phyloP scores from a whole-genome alignment of 2,113 vertebrate species.

The Paratilapia polleni region DNA sequence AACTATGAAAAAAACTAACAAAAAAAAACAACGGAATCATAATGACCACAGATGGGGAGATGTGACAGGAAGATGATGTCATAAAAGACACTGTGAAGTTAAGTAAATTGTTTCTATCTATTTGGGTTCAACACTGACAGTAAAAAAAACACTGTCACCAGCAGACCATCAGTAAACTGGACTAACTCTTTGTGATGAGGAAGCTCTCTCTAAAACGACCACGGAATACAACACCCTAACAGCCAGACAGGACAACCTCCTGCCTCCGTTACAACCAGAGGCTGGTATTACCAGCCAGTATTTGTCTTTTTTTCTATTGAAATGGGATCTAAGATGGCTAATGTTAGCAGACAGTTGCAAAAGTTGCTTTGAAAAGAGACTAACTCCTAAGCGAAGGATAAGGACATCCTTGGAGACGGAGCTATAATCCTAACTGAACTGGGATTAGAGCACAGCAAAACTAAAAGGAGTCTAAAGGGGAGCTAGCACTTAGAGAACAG shows the following conservation, averaged over 20 bases:
- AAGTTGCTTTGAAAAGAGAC: constrained; percentile 61
- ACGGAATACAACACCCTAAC: constrained; percentile 8
- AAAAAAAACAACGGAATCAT: neutral
- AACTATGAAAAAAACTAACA: neutral
- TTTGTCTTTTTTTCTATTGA: constrained; percentile 51
- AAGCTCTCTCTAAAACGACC: constrained; percentile 34
- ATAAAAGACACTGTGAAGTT: constrained; percentile 58
- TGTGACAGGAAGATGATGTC: constrained; percentile 32
- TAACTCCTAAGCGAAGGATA: constrained; percentile 53
- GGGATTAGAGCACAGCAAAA: constrained; percentile 69
- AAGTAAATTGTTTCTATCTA: constrained; percentile 16
- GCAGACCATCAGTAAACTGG: constrained; percentile 22
- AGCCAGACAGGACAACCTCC: constrained; percentile 23
- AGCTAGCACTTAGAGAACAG: constrained; percentile 45
- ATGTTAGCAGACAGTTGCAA: constrained; percentile 52
- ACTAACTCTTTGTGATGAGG: constrained; percentile 16
- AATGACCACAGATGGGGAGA: neutral
- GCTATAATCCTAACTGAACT: constrained; percentile 71
- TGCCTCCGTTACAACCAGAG: constrained; percentile 43
- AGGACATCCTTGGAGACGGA: constrained; percentile 53
- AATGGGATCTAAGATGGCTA: constrained; percentile 41
- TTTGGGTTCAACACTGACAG: constrained; percentile 36
- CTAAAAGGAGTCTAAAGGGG: constrained; percentile 49
- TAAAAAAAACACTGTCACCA: constrained; percentile 43
- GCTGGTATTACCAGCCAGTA: constrained; percentile 10